These are phyloP conservation scores for Nibea coibor DNA, from an alignment of 2,113 vertebrate species.

Conservation along the genomic window DNA sequence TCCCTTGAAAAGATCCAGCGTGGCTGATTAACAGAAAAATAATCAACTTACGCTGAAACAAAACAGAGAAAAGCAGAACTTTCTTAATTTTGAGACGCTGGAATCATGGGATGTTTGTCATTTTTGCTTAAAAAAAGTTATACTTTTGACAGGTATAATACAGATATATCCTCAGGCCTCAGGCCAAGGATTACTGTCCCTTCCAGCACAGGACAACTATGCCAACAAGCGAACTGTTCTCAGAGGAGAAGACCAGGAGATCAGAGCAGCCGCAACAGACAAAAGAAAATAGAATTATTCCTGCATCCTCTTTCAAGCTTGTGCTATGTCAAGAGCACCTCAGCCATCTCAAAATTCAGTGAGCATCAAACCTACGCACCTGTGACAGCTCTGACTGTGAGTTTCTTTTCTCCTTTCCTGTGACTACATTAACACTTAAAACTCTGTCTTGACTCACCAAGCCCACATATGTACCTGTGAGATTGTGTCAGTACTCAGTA, in stretches of 20 bases:
- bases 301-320: slow-evolving; percentile 18
- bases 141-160: not conserved
- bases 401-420: slow-evolving; percentile 18
- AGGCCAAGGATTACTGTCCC: not conserved
- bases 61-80: not conserved
- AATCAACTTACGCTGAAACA: not conserved
- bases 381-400: slow-evolving; percentile 23
- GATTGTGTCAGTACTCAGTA: slow-evolving; percentile 5
- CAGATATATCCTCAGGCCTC: not conserved
- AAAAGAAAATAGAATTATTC: slow-evolving; percentile 39
- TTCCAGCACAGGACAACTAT: slow-evolving; percentile 14
- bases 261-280: slow-evolving; percentile 28
- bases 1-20: no score
- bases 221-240: slow-evolving; percentile 27
- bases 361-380: slow-evolving; percentile 38
- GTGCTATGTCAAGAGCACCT: slow-evolving; percentile 37
- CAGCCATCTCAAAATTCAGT: slow-evolving; percentile 13
- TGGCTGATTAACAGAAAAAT: not conserved
- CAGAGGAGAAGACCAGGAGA: slow-evolving; percentile 19
- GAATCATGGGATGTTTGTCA: not conserved
- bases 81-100: not conserved
- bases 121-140: not conserved
- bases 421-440: slow-evolving; percentile 39
- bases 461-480: slow-evolving; percentile 50
- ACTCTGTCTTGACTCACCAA: slow-evolving; percentile 40